Evolutionary conservation across 1,140 invertebrate genomes (phyloP).

Genomic region (Eciton burchellii): DNA sequence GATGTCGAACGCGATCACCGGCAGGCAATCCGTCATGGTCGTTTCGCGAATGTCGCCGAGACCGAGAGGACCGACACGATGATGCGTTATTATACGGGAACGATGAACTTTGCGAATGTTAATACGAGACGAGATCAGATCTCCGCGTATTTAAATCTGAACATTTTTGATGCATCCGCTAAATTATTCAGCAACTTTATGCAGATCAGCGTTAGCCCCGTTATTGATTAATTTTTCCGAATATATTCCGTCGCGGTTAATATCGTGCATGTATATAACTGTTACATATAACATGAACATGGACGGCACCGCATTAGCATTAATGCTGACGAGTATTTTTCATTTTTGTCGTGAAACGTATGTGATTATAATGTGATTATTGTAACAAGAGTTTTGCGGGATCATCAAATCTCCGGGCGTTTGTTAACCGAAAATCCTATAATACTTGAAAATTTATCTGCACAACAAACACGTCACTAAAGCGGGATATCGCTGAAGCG

Average conservation of each 20-base stretch:
- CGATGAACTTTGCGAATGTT: constrained; percentile 16
- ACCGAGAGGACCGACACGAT: background rate
- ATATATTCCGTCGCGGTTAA: constrained; percentile 16
- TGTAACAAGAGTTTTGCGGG: background rate
- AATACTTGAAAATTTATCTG: constrained; percentile 51
- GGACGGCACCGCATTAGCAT: background rate
- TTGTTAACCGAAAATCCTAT: background rate
- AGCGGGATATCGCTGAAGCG: background rate
- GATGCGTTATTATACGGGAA: background rate
- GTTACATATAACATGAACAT: background rate
- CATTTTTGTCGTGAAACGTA: background rate
- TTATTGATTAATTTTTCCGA: constrained; percentile 27
- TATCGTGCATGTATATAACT: background rate
- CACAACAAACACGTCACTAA: background rate
- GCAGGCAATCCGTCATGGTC: constrained; percentile 41
- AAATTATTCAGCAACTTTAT: constrained; percentile 12
- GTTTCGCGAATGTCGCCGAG: background rate
- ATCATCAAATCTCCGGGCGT: background rate
- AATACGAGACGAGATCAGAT: background rate
- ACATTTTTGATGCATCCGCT: background rate
- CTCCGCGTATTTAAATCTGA: background rate
- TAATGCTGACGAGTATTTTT: constrained; percentile 6
- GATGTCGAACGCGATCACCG: constrained; percentile 37
- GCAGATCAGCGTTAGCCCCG: background rate
- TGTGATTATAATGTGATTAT: background rate